Evolutionary conservation across 2,888 invertebrate species (phyloP), one percentile per base, ranked within the genome.

Genomic region (Chydorus sphaericus): DNA sequence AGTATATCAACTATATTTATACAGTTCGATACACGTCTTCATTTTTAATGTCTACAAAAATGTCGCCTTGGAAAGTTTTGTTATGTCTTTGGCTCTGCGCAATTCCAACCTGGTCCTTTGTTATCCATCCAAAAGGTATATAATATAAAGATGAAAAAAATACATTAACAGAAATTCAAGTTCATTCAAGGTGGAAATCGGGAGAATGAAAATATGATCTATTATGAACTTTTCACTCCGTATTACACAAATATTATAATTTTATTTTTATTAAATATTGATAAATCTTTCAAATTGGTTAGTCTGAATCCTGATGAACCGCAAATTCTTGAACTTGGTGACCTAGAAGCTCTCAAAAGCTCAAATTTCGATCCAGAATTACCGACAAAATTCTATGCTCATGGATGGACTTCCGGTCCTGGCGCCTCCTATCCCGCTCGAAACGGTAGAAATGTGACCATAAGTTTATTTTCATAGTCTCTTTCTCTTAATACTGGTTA

Each of bases 361-460:
- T 55, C 55, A 4, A 31, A 48, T 26, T 55, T 29, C 20, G 36
- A 55, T 23, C 31, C 48, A 31, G 31, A 31, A 14, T 18, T 55
- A 6, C 55, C 55, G 2, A 55, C 55, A 23, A 55, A 49, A 30
- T 36, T 55, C n/a, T 36, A 30, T 6, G 48, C 48, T 11, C 55
- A 55, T 20, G 55, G 55, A 14, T 49, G 28, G 33, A 26, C 26
- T 31, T 18, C 16, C 3, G 36, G 26, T 26, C 48, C 49, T 1
- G 7, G 16, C 11, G 48, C 48, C 4, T 20, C 20, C n/a, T 53
- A 44, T 23, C n/a, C 20, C 18, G n/a, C 7, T n/a, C 23, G 31
- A 23, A 37, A 52, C 23, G 52, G 52, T n/a, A 36, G 23, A 29
- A 33, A 33, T 33, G 10, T 33, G 36, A 14, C 36, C 10, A 11